phyloP scores from a whole-genome alignment of 2,797 vertebrate species.

The Setipinna tenuifilis region DNA sequence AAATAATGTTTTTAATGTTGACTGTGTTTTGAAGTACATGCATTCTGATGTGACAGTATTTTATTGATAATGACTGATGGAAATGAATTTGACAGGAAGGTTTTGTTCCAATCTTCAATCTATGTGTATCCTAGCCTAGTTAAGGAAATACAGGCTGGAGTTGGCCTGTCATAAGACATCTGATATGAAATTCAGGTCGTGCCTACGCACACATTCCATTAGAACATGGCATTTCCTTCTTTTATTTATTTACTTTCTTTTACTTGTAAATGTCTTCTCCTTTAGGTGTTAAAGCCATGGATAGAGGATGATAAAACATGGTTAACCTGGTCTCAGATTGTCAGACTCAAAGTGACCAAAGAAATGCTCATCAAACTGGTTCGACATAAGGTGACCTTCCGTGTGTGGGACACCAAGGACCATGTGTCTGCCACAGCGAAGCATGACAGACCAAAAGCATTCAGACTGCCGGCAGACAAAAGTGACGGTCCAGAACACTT shows the following conservation, averaged over 20 bases:
- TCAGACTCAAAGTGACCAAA: slow-evolving; percentile 70
- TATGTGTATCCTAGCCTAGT: neutral
- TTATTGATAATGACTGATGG: neutral
- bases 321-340: slow-evolving; percentile 78
- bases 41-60: neutral
- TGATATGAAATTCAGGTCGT: neutral
- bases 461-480: slow-evolving; percentile 44
- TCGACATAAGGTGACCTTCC: slow-evolving; percentile 75
- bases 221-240: neutral
- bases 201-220: neutral
- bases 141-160: neutral
- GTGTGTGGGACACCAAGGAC: slow-evolving; percentile 77
- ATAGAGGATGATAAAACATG: slow-evolving; percentile 76
- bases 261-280: slow-evolving; percentile 7
- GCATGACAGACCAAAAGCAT: slow-evolving; percentile 60
- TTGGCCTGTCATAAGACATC: neutral
- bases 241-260: too few species aligned
- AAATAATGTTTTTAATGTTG: neutral
- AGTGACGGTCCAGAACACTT: slow-evolving; percentile 46
- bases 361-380: slow-evolving; percentile 75
- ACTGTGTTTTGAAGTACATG: neutral
- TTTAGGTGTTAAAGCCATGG: slow-evolving; percentile 78
- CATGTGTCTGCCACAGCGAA: slow-evolving; percentile 70
- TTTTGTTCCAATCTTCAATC: neutral
- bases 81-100: neutral